These are phyloP conservation scores for Cromileptes altivelis DNA, from an alignment of 2,113 vertebrate genomes.

Conservation along the genomic window DNA sequence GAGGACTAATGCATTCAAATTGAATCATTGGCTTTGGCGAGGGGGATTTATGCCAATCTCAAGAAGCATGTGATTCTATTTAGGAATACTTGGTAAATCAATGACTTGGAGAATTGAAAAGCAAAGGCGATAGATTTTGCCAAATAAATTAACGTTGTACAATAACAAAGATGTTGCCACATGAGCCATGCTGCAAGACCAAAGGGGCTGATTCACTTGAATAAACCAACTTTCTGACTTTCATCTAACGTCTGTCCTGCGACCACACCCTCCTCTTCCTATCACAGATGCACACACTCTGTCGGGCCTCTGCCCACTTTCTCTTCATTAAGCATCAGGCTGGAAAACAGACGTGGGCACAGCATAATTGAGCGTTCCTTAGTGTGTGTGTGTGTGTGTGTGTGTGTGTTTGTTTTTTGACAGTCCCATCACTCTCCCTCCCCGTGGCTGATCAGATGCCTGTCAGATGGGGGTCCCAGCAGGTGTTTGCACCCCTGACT, in stretches of 20 bases:
- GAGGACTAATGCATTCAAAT: slow-evolving; percentile 74
- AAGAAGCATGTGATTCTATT: slow-evolving; percentile 70
- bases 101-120: slow-evolving; percentile 53
- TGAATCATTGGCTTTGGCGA: slow-evolving; percentile 63
- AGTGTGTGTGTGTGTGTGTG: slow-evolving; percentile 14
- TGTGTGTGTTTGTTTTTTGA: slow-evolving; percentile 46
- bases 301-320: slow-evolving; percentile 25
- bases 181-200: slow-evolving; percentile 17
- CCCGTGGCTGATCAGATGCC: slow-evolving; percentile 69
- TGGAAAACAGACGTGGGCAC: slow-evolving; percentile 45
- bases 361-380: slow-evolving; percentile 36
- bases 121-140: slow-evolving; percentile 62
- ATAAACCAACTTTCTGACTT: slow-evolving; percentile 23
- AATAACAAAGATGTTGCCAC: slow-evolving; percentile 36
- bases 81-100: slow-evolving; percentile 63
- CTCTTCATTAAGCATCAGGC: slow-evolving; percentile 58
- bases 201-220: slow-evolving; percentile 20
- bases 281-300: slow-evolving; percentile 34
- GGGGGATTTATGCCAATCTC: slow-evolving; percentile 61
- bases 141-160: slow-evolving; percentile 36
- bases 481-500: slow-evolving; percentile 68
- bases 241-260: slow-evolving; percentile 10
- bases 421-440: slow-evolving; percentile 59
- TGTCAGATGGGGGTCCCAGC: slow-evolving; percentile 67
- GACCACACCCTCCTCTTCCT: slow-evolving; percentile 23